Evolutionary conservation across 2,888 invertebrate species (phyloP).

Genomic region (Cephonodes hylas): DNA sequence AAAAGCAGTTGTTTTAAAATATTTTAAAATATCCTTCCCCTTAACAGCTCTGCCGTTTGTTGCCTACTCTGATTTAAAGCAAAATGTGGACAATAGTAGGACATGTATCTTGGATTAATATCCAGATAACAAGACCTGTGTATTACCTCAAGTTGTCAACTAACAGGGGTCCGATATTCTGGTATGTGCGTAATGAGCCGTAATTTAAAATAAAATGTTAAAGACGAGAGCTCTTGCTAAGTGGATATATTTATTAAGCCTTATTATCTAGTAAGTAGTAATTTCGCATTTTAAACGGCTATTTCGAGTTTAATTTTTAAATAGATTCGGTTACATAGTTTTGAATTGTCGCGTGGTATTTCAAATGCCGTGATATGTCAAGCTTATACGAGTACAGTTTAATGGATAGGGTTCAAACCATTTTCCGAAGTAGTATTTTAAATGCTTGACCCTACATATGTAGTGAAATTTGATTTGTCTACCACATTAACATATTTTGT

Average conservation of each 20-base stretch:
- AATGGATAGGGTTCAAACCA: too few relatives aligned
- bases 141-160: not conserved
- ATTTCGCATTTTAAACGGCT: slow-evolving; percentile 6
- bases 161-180: not conserved
- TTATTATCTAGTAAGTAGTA: slow-evolving; percentile 29
- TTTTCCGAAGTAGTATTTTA: too few relatives aligned
- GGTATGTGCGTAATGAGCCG: not conserved
- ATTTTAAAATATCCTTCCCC: not conserved
- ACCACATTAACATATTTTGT: too few relatives aligned
- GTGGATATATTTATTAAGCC: slow-evolving; percentile 22
- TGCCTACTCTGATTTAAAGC: not conserved
- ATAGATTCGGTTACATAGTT: not conserved
- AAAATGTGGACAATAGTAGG: not conserved
- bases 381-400: too few relatives aligned
- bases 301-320: slow-evolving; percentile 7
- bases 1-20: too few relatives aligned
- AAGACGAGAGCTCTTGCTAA: not conserved
- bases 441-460: too few relatives aligned
- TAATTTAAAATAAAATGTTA: not conserved
- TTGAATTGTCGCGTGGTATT: not conserved
- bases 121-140: not conserved
- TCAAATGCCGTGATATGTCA: not conserved
- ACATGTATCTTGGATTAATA: not conserved
- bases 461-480: too few relatives aligned
- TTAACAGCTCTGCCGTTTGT: not conserved